These are phyloP conservation scores for Samia ricini DNA, from an alignment of 1,140 invertebrate genomes.

Conservation along the genomic window DNA sequence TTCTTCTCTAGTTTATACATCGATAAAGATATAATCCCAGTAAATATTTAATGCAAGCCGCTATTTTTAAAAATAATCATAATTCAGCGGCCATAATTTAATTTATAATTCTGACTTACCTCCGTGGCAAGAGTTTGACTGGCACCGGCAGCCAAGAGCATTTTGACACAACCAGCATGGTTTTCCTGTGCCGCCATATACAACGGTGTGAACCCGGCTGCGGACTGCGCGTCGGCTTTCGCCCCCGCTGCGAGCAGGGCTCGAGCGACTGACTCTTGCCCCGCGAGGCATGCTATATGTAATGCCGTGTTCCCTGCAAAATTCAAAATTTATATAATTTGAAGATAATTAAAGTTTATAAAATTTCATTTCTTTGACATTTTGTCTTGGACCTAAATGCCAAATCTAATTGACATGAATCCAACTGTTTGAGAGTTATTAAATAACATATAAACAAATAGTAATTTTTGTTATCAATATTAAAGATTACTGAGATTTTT, in stretches of 20 bases:
- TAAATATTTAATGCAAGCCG: too few relatives aligned
- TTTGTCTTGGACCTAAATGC: too few relatives aligned
- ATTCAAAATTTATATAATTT: background rate
- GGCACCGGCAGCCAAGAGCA: conserved; percentile 94
- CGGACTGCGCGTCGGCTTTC: conserved; percentile 97
- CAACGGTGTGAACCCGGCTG: conserved; percentile 98
- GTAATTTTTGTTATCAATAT: too few relatives aligned
- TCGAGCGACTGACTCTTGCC: conserved; percentile 95
- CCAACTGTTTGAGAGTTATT: too few relatives aligned
- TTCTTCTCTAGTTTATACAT: too few relatives aligned
- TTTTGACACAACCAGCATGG: conserved; percentile 95
- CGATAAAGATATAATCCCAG: too few relatives aligned
- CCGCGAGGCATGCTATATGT: conserved; percentile 97
- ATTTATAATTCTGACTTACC: conserved; percentile 76
- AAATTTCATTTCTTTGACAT: too few relatives aligned
- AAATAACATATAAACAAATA: too few relatives aligned
- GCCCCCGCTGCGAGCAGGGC: conserved; percentile 93
- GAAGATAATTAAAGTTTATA: background rate
- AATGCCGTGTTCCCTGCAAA: conserved; percentile 95
- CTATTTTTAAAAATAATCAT: too few relatives aligned
- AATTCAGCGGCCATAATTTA: too few relatives aligned
- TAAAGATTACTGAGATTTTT: too few relatives aligned
- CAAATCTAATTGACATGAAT: too few relatives aligned
- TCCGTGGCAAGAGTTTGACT: conserved; percentile 98
- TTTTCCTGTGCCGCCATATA: conserved; percentile 99